Evolutionary conservation across 2,113 vertebrate genomes (phyloP).

Genomic region (Tragelaphus buxtoni): DNA sequence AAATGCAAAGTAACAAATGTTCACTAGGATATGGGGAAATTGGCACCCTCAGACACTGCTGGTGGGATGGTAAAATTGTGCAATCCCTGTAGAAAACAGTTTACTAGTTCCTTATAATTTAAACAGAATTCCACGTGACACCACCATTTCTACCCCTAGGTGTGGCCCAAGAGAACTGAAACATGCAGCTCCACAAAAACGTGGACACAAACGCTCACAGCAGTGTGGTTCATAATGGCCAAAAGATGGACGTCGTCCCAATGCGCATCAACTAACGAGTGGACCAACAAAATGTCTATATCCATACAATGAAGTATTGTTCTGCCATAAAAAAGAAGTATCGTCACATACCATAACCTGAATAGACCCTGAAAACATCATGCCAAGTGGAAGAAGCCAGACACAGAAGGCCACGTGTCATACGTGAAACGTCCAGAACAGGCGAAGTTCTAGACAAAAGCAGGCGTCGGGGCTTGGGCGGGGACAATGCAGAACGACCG

Average conservation of each 20-base stretch:
- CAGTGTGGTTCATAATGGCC: neutral
- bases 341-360: neutral
- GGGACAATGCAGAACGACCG: neutral
- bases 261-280: neutral
- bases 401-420: neutral
- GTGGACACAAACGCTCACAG: neutral
- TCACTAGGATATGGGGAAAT: neutral
- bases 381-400: neutral
- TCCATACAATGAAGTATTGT: neutral
- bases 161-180: neutral
- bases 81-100: neutral
- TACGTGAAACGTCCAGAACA: neutral
- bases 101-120: neutral
- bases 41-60: neutral
- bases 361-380: neutral
- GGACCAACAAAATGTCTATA: neutral
- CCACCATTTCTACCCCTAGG: neutral
- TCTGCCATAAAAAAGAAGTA: neutral
- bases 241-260: neutral
- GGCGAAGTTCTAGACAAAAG: neutral
- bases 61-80: neutral
- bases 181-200: neutral
- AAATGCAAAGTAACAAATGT: neutral
- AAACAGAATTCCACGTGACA: neutral
- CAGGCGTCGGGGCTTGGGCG: neutral